Evolutionary conservation across 2,113 vertebrate species (phyloP), one percentile per base, ranked within the genome.

Genomic region (Regulus satrapa): DNA sequence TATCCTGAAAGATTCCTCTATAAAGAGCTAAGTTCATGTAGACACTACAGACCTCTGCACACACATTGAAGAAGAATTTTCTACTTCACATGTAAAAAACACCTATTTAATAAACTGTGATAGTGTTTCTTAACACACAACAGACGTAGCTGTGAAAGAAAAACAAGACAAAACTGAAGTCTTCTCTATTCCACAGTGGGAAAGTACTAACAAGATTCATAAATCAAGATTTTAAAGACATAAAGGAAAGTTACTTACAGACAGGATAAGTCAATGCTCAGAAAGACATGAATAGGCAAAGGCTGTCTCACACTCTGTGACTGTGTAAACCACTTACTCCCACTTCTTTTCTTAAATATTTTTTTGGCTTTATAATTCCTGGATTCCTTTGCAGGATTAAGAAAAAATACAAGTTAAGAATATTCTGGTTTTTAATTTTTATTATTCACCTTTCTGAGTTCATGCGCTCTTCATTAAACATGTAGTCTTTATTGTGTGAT

Each of bases 231-330:
- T 15, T 31, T n/a, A 64, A 92, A 52, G 24, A 24, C 4, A 15
- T 40, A 67, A 17, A 48, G 6, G 8, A 52, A 72, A 38, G 8
- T 25, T 59, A 19, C 18, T 34, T 68, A 52, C 3, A 36, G 45
- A 31, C 2, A 19, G 36, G 28, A 4, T 34, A 43, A 55, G 1
- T 31, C 48, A 51, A 12, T 8, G 9, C 36, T 24, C 34, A 58
- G 29, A 55, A 73, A 54, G 32, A 38, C 12, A 15, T 10, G 19
- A 56, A 14, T 34, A 43, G 17, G 9, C 10, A 79, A 85, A 73
- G 32, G 10, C 0, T 0, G 0, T 34, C 45, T 67, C 9, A 2
- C 36, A 36, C 15, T 46, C 2, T 26, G 13, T 61, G 46, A 38
- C 4, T 54, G 6, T 45, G 14, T 43, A 81, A 69, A 26, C 3